These are phyloP conservation scores for Sinocyclocheilus anophthalmus DNA, from an alignment of 2,113 vertebrate genomes.

Conservation along the genomic window DNA sequence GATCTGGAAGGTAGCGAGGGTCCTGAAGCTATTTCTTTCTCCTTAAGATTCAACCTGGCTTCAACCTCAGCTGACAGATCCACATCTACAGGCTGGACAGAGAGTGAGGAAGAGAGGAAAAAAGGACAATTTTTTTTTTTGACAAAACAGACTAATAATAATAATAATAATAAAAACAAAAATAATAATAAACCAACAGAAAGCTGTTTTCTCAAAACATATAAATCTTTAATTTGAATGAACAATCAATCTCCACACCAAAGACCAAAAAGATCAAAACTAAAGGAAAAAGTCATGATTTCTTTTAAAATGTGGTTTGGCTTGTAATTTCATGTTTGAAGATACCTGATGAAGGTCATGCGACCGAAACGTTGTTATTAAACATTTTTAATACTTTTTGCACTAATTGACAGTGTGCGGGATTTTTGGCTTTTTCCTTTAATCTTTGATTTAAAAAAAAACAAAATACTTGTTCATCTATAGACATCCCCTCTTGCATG, in stretches of 20 bases:
- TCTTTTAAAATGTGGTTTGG: too few relatives aligned
- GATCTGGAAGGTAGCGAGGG: conserved; percentile 60
- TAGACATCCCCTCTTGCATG: background rate
- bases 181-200: too few relatives aligned
- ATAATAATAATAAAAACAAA: too few relatives aligned
- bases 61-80: conserved; percentile 87
- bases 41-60: conserved; percentile 79
- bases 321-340: too few relatives aligned
- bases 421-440: too few relatives aligned
- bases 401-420: too few relatives aligned
- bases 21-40: conserved; percentile 67
- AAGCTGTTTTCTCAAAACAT: background rate
- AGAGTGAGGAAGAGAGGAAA: background rate
- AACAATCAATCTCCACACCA: too few relatives aligned
- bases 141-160: background rate
- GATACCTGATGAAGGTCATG: too few relatives aligned
- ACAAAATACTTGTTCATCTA: background rate
- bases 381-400: too few relatives aligned
- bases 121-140: background rate
- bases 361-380: too few relatives aligned
- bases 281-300: too few relatives aligned
- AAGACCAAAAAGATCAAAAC: too few relatives aligned
- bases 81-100: conserved; percentile 67
- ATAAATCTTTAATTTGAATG: background rate
- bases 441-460: background rate